Conservation (phyloP, 30 jellyfish, hydroid and myxozoan species). For the Turritopsis rubra region DNA sequence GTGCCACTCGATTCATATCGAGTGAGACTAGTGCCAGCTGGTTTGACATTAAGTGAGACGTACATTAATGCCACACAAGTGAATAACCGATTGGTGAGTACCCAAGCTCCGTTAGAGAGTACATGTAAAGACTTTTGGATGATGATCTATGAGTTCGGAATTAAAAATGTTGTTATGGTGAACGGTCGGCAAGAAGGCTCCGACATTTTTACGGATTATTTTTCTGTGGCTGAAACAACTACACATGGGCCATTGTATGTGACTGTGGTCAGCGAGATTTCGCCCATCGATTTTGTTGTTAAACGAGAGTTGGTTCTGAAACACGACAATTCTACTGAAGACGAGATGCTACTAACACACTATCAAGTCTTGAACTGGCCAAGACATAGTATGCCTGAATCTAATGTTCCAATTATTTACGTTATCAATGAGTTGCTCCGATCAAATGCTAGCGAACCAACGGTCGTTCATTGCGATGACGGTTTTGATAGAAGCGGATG, state of each 20-base stretch:
- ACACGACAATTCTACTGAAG: conserved; percentile 20
- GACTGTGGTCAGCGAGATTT: conserved; percentile 40
- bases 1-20: conserved; percentile 62
- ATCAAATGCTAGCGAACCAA: conserved; percentile 38
- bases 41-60: conserved; percentile 29
- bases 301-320: conserved; percentile 45
- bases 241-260: conserved; percentile 43
- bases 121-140: conserved; percentile 74
- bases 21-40: conserved; percentile 40
- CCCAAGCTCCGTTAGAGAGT: conserved; percentile 79
- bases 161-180: conserved; percentile 50
- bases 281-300: conserved; percentile 46
- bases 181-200: conserved; percentile 45
- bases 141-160: conserved; percentile 45
- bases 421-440: conserved; percentile 24
- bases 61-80: conserved; percentile 72
- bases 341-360: conserved; percentile 43
- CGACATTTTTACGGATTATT: conserved; percentile 34
- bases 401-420: conserved; percentile 18
- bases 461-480: conserved; percentile 68
- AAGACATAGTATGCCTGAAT: background rate
- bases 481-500: conserved; percentile 80
- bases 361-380: conserved; percentile 40
- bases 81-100: conserved; percentile 39
- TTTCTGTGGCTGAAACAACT: conserved; percentile 25